phyloP scores from a whole-genome alignment of 2,113 vertebrate species.

The Phrynosoma platyrhinos region DNA sequence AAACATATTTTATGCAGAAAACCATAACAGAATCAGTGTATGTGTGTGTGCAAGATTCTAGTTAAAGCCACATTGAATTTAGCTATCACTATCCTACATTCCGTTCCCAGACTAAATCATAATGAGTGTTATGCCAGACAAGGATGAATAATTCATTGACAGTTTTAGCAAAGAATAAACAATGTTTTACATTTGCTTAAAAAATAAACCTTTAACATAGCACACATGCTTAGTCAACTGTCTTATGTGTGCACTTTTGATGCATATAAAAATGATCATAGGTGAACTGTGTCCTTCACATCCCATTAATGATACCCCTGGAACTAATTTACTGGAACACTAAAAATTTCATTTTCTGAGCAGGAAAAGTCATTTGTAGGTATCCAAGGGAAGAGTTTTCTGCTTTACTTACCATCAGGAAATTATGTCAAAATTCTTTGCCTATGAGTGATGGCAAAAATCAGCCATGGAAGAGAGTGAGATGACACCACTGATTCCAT shows the following conservation, averaged over 20 bases:
- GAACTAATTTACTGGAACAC: slow-evolving; percentile 39
- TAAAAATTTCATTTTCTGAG: slow-evolving; percentile 39
- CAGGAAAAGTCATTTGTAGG: slow-evolving; percentile 40
- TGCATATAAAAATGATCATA: slow-evolving; percentile 41
- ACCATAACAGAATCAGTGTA: neutral
- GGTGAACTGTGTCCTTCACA: neutral
- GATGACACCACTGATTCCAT: neutral
- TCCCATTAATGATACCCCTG: slow-evolving; percentile 21
- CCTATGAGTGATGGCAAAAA: slow-evolving; percentile 14
- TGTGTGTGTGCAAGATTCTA: neutral
- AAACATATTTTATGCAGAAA: neutral
- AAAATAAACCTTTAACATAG: neutral
- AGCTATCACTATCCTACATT: slow-evolving; percentile 4
- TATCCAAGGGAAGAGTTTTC: slow-evolving; percentile 31
- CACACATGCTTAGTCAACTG: slow-evolving; percentile 18
- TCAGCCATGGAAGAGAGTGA: neutral
- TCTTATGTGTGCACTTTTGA: slow-evolving; percentile 33
- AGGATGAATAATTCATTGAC: slow-evolving; percentile 5
- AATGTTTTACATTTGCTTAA: slow-evolving; percentile 33
- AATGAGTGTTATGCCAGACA: slow-evolving; percentile 16
- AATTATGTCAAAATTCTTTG: slow-evolving; percentile 4
- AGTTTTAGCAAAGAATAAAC: slow-evolving; percentile 39
- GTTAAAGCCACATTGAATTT: neutral
- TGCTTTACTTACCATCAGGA: slow-evolving; percentile 13
- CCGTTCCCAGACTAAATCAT: neutral